These are phyloP conservation scores for Morus bassanus DNA, from an alignment of 2,797 vertebrate genomes.

Conservation along the genomic window DNA sequence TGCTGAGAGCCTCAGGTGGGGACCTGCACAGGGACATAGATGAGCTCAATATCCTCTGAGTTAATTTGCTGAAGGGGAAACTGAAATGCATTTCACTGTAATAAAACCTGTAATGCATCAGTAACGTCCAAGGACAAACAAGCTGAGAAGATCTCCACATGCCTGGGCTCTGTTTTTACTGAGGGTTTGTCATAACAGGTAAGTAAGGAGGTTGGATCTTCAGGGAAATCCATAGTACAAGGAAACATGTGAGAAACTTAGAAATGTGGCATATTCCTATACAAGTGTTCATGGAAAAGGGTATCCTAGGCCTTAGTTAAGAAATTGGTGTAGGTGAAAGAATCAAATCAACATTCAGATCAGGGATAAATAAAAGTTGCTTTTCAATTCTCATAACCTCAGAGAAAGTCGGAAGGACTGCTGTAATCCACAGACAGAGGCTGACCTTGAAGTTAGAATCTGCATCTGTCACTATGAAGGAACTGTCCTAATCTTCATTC, in stretches of 20 bases:
- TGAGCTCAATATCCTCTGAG: neutral
- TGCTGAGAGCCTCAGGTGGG: neutral
- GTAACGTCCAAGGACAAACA: neutral
- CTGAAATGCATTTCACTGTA: neutral
- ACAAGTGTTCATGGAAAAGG: neutral
- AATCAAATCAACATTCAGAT: neutral
- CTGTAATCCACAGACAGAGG: neutral
- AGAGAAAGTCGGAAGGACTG: neutral
- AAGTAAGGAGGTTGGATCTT: neutral
- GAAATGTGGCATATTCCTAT: fast-evolving
- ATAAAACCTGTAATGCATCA: neutral
- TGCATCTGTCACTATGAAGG: no score
- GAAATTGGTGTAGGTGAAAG: neutral
- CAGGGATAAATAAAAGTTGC: fast-evolving
- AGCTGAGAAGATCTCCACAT: neutral
- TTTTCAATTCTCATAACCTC: neutral
- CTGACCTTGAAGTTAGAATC: neutral
- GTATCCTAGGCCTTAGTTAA: neutral
- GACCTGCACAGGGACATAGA: fast-evolving
- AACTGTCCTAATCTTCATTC: neutral
- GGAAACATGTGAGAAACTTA: neutral
- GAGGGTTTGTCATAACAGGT: neutral
- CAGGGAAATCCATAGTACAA: neutral
- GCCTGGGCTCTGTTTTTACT: neutral
- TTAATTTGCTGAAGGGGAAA: neutral